Conservation (phyloP, 2,113 vertebrate genomes). For the Cygnus atratus region DNA sequence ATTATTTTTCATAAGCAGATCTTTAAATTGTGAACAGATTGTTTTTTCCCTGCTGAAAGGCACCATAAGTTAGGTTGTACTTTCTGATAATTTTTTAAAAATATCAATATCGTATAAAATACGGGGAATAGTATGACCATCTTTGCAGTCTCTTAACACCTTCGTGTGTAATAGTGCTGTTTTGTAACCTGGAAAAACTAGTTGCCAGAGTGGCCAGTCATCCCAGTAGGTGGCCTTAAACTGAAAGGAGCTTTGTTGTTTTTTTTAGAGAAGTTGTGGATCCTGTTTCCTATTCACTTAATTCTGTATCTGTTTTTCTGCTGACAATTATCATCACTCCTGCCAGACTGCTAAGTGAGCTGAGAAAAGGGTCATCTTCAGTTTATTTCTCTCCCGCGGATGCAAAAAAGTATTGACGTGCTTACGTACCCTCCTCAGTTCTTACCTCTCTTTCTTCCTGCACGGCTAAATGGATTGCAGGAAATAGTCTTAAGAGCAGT, state of each 20-base stretch:
- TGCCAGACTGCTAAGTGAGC: neutral
- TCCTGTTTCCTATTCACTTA: neutral
- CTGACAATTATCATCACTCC: neutral
- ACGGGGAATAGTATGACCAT: rapidly evolving
- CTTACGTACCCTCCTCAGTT: neutral
- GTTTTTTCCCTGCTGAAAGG: neutral
- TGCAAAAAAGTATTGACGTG: neutral
- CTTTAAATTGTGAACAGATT: neutral
- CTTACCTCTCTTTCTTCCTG: neutral
- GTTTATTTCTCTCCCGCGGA: neutral
- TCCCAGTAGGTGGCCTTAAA: neutral
- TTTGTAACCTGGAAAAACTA: neutral
- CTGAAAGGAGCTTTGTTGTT: neutral
- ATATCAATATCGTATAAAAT: neutral
- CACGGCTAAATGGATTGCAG: neutral
- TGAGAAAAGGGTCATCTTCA: neutral
- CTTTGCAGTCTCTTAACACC: neutral
- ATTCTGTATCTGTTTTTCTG: neutral
- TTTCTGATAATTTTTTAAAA: neutral
- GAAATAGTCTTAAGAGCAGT: neutral
- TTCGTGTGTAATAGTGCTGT: neutral
- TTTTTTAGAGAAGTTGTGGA: neutral
- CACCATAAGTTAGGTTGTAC: neutral
- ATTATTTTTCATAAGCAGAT: slow-evolving; percentile 14
- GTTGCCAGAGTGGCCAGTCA: neutral